A percentile compares a stretch with the other conserved stretches of the same genome.
These are phyloP conservation scores for Ciconia nigra DNA, from an alignment of 2,797 vertebrate species.

Conservation along the genomic window DNA sequence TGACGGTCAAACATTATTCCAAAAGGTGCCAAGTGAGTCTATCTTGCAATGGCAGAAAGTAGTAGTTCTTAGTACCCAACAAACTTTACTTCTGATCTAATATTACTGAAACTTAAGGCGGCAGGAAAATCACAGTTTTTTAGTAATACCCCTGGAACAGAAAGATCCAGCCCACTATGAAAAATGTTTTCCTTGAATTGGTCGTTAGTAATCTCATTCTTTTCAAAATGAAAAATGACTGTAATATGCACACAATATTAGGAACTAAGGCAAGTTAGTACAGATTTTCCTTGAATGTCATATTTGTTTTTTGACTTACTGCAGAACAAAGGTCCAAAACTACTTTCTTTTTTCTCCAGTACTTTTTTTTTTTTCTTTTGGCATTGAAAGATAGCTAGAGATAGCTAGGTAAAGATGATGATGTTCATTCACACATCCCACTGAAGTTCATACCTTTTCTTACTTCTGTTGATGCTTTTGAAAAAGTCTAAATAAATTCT, in stretches of 20 bases:
- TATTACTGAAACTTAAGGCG: background rate
- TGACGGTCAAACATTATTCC: background rate
- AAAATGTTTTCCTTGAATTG: conserved; percentile 21
- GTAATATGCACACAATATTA: background rate
- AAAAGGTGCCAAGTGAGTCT: background rate
- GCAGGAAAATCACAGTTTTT: background rate
- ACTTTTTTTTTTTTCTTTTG: background rate
- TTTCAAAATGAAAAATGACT: conserved; percentile 49
- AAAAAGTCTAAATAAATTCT: conserved; percentile 61
- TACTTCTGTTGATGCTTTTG: conserved; percentile 37
- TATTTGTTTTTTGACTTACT: background rate
- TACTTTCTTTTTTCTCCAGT: background rate
- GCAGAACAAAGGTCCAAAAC: background rate
- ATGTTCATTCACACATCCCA: conserved; percentile 7
- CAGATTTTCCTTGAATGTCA: background rate
- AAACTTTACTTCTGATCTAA: background rate
- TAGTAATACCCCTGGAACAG: background rate
- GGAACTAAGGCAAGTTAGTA: background rate
- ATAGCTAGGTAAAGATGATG: conserved; percentile 10
- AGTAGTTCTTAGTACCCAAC: background rate
- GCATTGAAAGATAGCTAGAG: conserved; percentile 13
- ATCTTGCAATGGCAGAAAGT: background rate
- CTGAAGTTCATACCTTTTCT: conserved; percentile 45
- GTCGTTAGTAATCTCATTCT: conserved; percentile 2
- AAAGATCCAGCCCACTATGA: background rate